A percentile compares a stretch with the other conserved stretches of the same genome.
Conservation (phyloP, 2,797 vertebrate species). For the Lithobates pipiens region DNA sequence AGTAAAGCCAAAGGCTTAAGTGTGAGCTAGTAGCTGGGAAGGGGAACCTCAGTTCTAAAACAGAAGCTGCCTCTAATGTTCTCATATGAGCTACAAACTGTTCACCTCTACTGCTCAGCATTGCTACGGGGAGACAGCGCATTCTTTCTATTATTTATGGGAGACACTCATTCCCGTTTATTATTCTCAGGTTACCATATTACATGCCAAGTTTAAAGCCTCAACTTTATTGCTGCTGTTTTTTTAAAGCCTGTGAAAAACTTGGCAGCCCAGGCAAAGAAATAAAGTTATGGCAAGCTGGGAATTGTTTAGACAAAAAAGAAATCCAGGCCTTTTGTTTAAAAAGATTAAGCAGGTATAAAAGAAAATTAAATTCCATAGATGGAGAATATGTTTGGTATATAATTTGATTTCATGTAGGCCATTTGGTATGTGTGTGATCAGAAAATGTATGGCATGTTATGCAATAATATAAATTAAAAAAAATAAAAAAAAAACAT, state of each 20-base stretch:
- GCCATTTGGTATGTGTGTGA: not conserved
- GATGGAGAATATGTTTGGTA: conserved; percentile 4
- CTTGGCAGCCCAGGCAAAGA: conserved; percentile 40
- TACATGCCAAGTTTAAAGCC: conserved; percentile 48
- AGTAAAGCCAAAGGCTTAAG: no score
- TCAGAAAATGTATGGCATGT: not conserved
- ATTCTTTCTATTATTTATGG: conserved; percentile 55
- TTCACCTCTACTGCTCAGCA: conserved; percentile 25
- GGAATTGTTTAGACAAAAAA: conserved; percentile 40
- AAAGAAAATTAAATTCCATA: conserved; percentile 52
- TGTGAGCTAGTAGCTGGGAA: not conserved
- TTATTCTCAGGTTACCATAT: conserved; percentile 48
- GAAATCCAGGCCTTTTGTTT: conserved; percentile 27
- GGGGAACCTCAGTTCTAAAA: not conserved
- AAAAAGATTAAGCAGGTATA: conserved; percentile 44
- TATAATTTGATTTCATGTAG: conserved; percentile 16
- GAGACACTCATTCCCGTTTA: conserved; percentile 50
- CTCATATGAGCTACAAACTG: conserved; percentile 15
- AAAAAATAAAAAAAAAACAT: not conserved
- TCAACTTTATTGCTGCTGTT: conserved; percentile 53
- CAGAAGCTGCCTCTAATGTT: conserved; percentile 38
- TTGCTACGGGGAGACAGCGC: conserved; percentile 22
- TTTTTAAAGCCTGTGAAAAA: conserved; percentile 38
- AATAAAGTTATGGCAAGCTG: conserved; percentile 50
- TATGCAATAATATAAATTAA: not conserved